Evolutionary conservation across 2,888 invertebrate species (phyloP).

Genomic region (Germaria angustata): DNA sequence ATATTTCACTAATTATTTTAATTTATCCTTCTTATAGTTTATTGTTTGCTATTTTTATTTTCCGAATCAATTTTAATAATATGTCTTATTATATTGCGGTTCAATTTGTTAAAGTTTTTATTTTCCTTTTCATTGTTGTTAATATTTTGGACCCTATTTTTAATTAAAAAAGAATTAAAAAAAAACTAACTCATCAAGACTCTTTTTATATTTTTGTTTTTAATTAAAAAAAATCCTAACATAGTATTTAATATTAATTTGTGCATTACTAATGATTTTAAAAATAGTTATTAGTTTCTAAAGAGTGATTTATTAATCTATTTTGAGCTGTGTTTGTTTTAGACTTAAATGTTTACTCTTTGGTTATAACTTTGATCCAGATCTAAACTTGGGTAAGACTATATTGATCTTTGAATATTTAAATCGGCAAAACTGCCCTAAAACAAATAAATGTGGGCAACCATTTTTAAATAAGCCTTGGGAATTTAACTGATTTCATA

Average conservation of each 20-base stretch:
- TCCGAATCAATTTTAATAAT: slow-evolving; percentile 8
- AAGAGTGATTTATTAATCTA: not conserved
- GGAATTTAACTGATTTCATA: too few species aligned
- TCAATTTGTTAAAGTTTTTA: not conserved
- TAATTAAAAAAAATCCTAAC: not conserved
- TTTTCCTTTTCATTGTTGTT: slow-evolving; percentile 29
- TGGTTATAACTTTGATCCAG: not conserved
- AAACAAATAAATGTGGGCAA: too few species aligned
- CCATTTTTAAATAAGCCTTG: too few species aligned
- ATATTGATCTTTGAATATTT: not conserved
- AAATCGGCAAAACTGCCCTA: too few species aligned
- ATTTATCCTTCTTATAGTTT: slow-evolving; percentile 13
- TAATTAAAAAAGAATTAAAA: slow-evolving; percentile 14
- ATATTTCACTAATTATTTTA: slow-evolving; percentile 57
- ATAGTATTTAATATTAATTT: slow-evolving; percentile 15
- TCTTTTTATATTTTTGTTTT: not conserved
- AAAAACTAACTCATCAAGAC: slow-evolving; percentile 28
- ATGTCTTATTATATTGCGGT: not conserved
- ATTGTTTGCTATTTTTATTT: not conserved
- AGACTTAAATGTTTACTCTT: not conserved
- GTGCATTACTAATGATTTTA: slow-evolving; percentile 16
- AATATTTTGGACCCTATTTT: slow-evolving; percentile 62
- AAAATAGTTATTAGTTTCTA: not conserved
- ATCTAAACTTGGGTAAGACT: not conserved
- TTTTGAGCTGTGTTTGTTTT: slow-evolving; percentile 20